phyloP scores from a whole-genome alignment of 2,113 vertebrate genomes.

The Hemiprocne comata region DNA sequence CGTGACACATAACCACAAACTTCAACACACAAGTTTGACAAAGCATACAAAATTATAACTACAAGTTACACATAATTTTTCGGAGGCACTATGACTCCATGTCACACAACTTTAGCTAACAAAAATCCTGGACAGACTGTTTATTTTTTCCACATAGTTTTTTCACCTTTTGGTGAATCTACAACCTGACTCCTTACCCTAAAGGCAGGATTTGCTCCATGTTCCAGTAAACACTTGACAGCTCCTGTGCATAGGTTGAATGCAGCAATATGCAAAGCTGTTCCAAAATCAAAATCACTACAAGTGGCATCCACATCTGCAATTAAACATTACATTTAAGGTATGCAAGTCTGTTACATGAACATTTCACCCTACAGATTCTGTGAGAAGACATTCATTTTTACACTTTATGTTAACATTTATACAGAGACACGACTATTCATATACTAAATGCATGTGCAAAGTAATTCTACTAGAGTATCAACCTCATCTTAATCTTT shows the following conservation, averaged over 20 bases:
- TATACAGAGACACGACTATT: not conserved
- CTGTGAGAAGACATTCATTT: not conserved
- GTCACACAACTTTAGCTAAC: not conserved
- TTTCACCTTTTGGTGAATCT: not conserved
- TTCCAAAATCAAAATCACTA: conserved; percentile 98
- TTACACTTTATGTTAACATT: not conserved
- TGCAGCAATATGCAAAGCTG: conserved; percentile 93
- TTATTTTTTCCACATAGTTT: not conserved
- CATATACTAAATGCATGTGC: not conserved
- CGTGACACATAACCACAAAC: not conserved
- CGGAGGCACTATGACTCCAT: not conserved
- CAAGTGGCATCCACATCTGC: conserved; percentile 96
- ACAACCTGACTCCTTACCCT: conserved; percentile 80
- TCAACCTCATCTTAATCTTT: not conserved
- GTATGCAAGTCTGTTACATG: not conserved
- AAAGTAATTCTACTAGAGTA: not conserved
- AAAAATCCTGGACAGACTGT: not conserved
- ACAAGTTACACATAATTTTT: not conserved
- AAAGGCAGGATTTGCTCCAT: conserved; percentile 94
- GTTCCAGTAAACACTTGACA: conserved; percentile 90
- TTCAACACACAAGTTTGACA: not conserved
- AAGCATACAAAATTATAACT: not conserved
- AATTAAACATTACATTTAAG: conserved; percentile 65
- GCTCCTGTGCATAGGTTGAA: conserved; percentile 92
- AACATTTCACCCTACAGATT: not conserved